A percentile compares a stretch with the other conserved stretches of the same genome.
These are phyloP conservation scores for Ormyrus rosae DNA, from an alignment of 2,888 invertebrate genomes.

Conservation along the genomic window DNA sequence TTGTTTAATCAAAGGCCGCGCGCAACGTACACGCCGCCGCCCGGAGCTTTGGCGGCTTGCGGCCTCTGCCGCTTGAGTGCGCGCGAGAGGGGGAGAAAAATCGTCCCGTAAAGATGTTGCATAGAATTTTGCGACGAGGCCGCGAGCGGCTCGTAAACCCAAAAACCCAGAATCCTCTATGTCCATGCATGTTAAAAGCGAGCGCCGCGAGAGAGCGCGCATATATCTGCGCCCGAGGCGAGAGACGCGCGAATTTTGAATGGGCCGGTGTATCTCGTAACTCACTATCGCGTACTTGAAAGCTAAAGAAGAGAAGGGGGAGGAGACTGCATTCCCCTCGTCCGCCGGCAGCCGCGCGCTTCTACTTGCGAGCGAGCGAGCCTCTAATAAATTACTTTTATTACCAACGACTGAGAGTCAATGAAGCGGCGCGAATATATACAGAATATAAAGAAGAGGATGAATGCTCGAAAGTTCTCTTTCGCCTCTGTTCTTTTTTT, in stretches of 20 bases:
- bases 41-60: background rate
- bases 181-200: slow-evolving; percentile 17
- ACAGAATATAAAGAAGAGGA: slow-evolving; percentile 34
- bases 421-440: slow-evolving; percentile 42
- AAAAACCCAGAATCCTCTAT: slow-evolving; percentile 49
- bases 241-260: slow-evolving; percentile 12
- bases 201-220: background rate
- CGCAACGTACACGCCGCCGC: background rate
- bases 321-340: background rate
- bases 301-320: background rate
- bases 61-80: background rate
- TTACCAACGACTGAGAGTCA: slow-evolving; percentile 33
- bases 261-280: slow-evolving; percentile 27
- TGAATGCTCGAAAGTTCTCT: slow-evolving; percentile 35
- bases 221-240: background rate
- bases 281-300: slow-evolving; percentile 28
- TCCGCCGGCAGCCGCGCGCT: background rate
- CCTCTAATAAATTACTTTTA: slow-evolving; percentile 54
- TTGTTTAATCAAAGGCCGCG: slow-evolving; percentile 2
- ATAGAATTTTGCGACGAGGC: slow-evolving; percentile 22
- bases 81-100: slow-evolving; percentile 16
- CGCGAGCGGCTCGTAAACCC: slow-evolving; percentile 49
- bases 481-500: background rate
- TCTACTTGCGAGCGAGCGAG: slow-evolving; percentile 28
- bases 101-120: slow-evolving; percentile 21